These are phyloP conservation scores for Bungarus multicinctus DNA, from an alignment of 2,113 vertebrate species.

Conservation along the genomic window DNA sequence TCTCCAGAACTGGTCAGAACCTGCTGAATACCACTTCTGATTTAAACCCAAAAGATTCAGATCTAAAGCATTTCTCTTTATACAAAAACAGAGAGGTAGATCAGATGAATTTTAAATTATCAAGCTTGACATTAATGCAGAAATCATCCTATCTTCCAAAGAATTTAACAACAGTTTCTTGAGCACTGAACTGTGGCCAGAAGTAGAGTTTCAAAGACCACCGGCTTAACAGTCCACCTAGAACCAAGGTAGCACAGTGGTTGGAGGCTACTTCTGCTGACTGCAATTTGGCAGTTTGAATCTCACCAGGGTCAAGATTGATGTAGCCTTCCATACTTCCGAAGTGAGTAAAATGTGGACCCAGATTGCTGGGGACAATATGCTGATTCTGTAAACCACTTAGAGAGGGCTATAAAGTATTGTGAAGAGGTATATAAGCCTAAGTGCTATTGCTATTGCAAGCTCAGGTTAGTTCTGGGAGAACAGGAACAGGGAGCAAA, in stretches of 20 bases:
- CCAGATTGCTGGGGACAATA: too few species aligned
- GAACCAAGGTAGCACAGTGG: not conserved
- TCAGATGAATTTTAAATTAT: not conserved
- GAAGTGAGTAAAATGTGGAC: too few species aligned
- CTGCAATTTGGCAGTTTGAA: too few species aligned
- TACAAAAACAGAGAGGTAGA: not conserved
- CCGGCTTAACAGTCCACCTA: not conserved
- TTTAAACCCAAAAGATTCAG: not conserved
- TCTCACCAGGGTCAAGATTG: too few species aligned
- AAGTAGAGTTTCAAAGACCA: not conserved
- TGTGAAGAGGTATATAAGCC: too few species aligned
- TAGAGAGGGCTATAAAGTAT: too few species aligned
- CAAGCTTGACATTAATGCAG: not conserved
- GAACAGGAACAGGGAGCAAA: not conserved
- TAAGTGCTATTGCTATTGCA: too few species aligned
- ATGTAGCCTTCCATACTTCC: too few species aligned
- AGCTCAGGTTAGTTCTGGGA: not conserved
- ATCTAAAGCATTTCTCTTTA: not conserved
- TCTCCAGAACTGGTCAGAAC: too few species aligned
- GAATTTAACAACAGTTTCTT: not conserved
- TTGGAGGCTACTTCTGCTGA: too few species aligned
- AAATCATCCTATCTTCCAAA: not conserved
- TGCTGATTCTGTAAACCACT: too few species aligned
- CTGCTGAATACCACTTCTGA: too few species aligned
- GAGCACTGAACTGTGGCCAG: not conserved